Conservation (phyloP, 2,797 vertebrate genomes). For the Rachycentron canadum region DNA sequence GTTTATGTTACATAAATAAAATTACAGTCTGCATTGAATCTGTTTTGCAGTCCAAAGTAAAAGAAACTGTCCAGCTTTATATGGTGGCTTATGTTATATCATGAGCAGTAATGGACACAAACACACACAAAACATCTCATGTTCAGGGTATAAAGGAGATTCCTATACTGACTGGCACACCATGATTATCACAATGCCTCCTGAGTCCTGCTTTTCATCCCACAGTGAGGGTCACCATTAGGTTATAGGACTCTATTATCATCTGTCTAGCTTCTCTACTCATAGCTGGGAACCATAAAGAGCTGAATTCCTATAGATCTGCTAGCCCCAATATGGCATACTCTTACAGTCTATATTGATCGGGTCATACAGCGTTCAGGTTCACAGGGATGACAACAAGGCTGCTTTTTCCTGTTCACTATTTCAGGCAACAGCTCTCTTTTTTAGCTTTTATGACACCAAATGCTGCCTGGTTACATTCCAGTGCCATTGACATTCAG, state of each 20-base stretch:
- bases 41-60: slow-evolving; percentile 14
- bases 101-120: slow-evolving; percentile 20
- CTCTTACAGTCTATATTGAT: slow-evolving; percentile 63
- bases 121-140: slow-evolving; percentile 6
- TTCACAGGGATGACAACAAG: slow-evolving; percentile 45
- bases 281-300: slow-evolving; percentile 58
- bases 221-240: slow-evolving; percentile 52
- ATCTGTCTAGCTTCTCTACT: slow-evolving; percentile 43
- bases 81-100: slow-evolving; percentile 15
- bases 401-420: slow-evolving; percentile 26
- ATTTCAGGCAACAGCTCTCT: slow-evolving; percentile 20
- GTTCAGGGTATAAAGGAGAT: slow-evolving; percentile 21
- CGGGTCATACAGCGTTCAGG: slow-evolving; percentile 53
- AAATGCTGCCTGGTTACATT: slow-evolving; percentile 9
- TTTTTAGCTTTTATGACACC: slow-evolving; percentile 12
- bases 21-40: not conserved
- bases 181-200: slow-evolving; percentile 51
- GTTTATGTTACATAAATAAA: slow-evolving; percentile 42
- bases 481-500: not conserved
- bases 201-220: slow-evolving; percentile 48
- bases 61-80: slow-evolving; percentile 39
- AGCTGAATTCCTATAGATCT: slow-evolving; percentile 62
- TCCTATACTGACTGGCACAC: slow-evolving; percentile 29
- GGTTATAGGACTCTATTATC: slow-evolving; percentile 68
- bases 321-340: slow-evolving; percentile 25